These are phyloP conservation scores for Drosophila anomelani DNA, from an alignment of 2,888 invertebrate species.

Conservation along the genomic window DNA sequence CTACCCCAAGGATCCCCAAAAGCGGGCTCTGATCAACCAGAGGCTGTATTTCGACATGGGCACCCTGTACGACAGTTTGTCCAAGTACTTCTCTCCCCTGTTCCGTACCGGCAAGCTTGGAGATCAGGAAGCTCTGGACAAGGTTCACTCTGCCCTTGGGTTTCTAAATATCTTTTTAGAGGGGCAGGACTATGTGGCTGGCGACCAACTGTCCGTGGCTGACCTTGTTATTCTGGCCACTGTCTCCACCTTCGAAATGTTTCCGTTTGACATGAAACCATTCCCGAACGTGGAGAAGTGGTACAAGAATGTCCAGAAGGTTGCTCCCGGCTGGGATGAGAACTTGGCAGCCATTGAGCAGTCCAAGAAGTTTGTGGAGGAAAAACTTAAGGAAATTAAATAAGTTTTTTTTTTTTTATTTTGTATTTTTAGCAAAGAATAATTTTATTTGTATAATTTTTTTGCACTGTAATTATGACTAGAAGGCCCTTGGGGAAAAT, in stretches of 20 bases:
- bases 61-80: slow-evolving; percentile 88
- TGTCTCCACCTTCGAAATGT: slow-evolving; percentile 26
- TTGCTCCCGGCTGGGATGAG: slow-evolving; percentile 86
- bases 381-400: background rate
- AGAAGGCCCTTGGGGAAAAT: background rate
- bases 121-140: slow-evolving; percentile 21
- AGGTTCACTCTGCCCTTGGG: slow-evolving; percentile 40
- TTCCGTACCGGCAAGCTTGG: slow-evolving; percentile 24
- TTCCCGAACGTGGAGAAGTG: slow-evolving; percentile 49
- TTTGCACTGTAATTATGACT: background rate
- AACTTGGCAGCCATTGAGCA: slow-evolving; percentile 85
- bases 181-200: slow-evolving; percentile 86
- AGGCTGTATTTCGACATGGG: slow-evolving; percentile 92
- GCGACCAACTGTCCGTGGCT: slow-evolving; percentile 89
- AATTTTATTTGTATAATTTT: background rate
- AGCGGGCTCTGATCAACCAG: slow-evolving; percentile 91
- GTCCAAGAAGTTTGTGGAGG: slow-evolving; percentile 69
- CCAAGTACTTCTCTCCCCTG: slow-evolving; percentile 86
- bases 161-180: slow-evolving; percentile 51
- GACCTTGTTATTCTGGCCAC: slow-evolving; percentile 89
- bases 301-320: slow-evolving; percentile 87
- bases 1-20: slow-evolving; percentile 90
- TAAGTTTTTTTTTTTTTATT: background rate
- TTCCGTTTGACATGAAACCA: slow-evolving; percentile 28
- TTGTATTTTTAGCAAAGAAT: slow-evolving; percentile 1